Base-by-base conservation (phyloP, 2,113 vertebrate genomes). In the Siniperca chuatsi region DNA sequence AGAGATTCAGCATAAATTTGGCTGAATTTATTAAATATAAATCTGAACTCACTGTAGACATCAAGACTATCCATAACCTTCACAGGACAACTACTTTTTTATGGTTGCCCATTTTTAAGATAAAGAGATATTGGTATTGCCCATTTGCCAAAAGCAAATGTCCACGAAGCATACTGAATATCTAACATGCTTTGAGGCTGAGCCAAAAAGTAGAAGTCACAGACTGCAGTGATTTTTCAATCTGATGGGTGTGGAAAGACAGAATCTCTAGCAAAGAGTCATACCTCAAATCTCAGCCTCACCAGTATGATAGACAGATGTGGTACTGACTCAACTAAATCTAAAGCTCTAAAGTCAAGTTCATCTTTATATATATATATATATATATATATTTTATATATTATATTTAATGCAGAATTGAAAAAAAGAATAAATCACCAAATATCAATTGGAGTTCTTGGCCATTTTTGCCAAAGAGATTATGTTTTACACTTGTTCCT, bases 141-240 rank as follows among this genome's bases (percentile, higher is more conserved):
- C 75, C 46, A 55, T 75, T 81, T 62, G 20, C 70, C 40, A 75
- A 37, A 68, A 29, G 48, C 25, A 52, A 75, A 79, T 44, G 33
- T 72, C 58, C 54, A 61, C 4, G 1, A 11, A 71, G 52, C n/a
- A 44, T 25, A 62, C 75, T 1, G 10, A 60, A 23, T 50, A 55
- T 76, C 61, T 23, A 13, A 42, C 8, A 64, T 25, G 76, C 80
- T 87, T 89, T 90, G 66, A 91, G 54, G 78, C 33, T 44, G 80
- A 77, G 87, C 84, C 86, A 92, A 82, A 65, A 87, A 62, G 69
- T 70, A 82, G 65, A 87, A 62, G 69, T 70, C 37, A 25, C 70
- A 78, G 73, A 52, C 75, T 60, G 78, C 29, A 54, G 62, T 35
- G 40, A 67, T 79, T 64, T 82, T 50, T 87, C 42, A 79, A 42